Evolutionary conservation across 2,888 invertebrate genomes (phyloP), one percentile per base, ranked within the genome.

Genomic region (Chironomus riparius): DNA sequence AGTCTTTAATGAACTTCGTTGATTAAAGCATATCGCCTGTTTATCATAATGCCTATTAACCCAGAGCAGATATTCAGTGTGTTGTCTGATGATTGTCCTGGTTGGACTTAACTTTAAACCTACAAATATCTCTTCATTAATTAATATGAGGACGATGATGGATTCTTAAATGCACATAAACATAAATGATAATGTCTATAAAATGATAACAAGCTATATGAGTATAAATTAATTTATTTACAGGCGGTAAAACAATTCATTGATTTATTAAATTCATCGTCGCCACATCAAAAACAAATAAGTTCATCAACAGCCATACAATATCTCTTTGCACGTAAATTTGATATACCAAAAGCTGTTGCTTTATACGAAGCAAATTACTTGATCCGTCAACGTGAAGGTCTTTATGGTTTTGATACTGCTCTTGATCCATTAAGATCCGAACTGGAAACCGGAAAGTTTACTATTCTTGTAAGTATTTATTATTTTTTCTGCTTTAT

Each of bases 281-380:
- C 81, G 77, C 85, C 85, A 80, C 38, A 50, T 6, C 71, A 65
- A 76, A 82, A 83, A 28, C 70, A 69, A 47, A 88, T 94, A 72
- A 88, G 92, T 78, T 92, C 94, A 86, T 90, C 92, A 78, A 93
- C 94, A n/a, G 97, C 97, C 69, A 90, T 97, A 78, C 94, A 95
- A 85, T 96, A 96, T 86, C 86, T 96, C 81, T 89, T 92, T 80
- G 97, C 98, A 79, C 89, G 97, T 79, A 98, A 98, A 86, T 98
- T 97, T 83, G 97, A 97, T 84, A 92, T 97, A 75, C 87, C 89
- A 68, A 89, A 97, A 79, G 97, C 97, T 77, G 88, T 97, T 75
- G 90, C 92, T 15, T 87, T 98, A n/a, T 97, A 94, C 85, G 90
- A 94, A 80, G 94, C 95, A 82, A 97, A 98, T 85, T 95, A 97